These are phyloP conservation scores for Eupithecia subumbrata DNA, from an alignment of 2,888 invertebrate genomes.

Conservation along the genomic window DNA sequence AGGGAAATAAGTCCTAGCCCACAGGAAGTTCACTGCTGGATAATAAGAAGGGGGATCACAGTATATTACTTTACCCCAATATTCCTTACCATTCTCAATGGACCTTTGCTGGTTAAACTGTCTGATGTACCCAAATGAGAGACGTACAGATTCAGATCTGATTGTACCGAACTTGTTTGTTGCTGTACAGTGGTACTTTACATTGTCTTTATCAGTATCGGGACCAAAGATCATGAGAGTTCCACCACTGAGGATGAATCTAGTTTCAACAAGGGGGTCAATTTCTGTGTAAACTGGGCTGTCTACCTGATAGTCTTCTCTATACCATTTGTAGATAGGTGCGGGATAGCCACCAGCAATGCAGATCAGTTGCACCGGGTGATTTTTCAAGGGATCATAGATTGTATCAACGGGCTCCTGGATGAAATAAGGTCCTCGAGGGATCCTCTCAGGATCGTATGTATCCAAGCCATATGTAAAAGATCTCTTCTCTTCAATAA, in stretches of 20 bases:
- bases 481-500: slow-evolving; percentile 89
- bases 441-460: slow-evolving; percentile 90
- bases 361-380: slow-evolving; percentile 91
- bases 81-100: slow-evolving; percentile 92
- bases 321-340: slow-evolving; percentile 95
- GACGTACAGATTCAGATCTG: slow-evolving; percentile 92
- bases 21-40: slow-evolving; percentile 94
- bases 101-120: slow-evolving; percentile 95
- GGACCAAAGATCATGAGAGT: slow-evolving; percentile 94
- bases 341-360: slow-evolving; percentile 94
- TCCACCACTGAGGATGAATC: slow-evolving; percentile 96
- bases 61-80: slow-evolving; percentile 96
- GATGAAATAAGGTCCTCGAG: slow-evolving; percentile 94
- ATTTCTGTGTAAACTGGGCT: slow-evolving; percentile 88
- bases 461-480: slow-evolving; percentile 94
- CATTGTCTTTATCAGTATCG: slow-evolving; percentile 91
- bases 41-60: slow-evolving; percentile 97
- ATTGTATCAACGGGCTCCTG: slow-evolving; percentile 92
- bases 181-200: slow-evolving; percentile 96
- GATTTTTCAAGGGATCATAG: slow-evolving; percentile 91
- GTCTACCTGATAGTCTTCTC: slow-evolving; percentile 93
- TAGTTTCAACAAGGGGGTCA: slow-evolving; percentile 88
- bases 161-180: slow-evolving; percentile 95
- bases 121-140: slow-evolving; percentile 95
- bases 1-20: slow-evolving; percentile 95